Percentiles rank a stretch among this genome's conserved stretches.
These are phyloP conservation scores for Oncorhynchus nerka DNA, from an alignment of 2,113 vertebrate species.

Conservation along the genomic window DNA sequence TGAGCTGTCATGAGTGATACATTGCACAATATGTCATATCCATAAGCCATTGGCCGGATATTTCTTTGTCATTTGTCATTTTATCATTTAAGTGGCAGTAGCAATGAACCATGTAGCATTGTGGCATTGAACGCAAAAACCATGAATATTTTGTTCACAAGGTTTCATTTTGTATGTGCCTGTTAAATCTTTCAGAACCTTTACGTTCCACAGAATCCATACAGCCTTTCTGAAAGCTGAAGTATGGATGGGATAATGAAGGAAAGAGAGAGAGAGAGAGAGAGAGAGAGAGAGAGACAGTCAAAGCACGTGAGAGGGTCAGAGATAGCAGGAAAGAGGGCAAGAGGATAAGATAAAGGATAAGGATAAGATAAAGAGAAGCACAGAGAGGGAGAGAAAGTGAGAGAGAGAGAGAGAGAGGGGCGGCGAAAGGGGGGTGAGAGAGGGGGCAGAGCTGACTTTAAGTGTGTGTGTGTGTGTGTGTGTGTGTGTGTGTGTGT, in stretches of 20 bases:
- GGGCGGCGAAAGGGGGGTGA: not conserved
- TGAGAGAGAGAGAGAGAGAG: not conserved
- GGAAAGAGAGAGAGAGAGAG: not conserved
- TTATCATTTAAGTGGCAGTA: not conserved
- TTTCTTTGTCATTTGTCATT: not conserved
- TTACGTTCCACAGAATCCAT: not conserved
- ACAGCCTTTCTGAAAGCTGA: not conserved
- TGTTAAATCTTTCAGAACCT: too few relatives aligned
- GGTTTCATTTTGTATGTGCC: too few relatives aligned
- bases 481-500: too few relatives aligned
- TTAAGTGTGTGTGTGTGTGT: not conserved
- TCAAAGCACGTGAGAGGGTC: not conserved
- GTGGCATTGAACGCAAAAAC: too few relatives aligned
- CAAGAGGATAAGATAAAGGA: not conserved
- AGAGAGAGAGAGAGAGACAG: too few relatives aligned
- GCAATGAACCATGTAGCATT: too few relatives aligned
- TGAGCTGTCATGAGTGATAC: not conserved
- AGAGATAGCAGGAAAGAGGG: not conserved
- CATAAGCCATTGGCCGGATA: not conserved
- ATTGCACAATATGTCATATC: not conserved
- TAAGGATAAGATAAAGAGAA: not conserved
- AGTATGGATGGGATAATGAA: not conserved
- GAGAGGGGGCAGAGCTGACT: not conserved
- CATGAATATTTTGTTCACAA: too few relatives aligned
- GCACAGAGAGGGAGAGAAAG: not conserved